Conservation (phyloP, 2,797 vertebrate species). For the Rhinella marina region DNA sequence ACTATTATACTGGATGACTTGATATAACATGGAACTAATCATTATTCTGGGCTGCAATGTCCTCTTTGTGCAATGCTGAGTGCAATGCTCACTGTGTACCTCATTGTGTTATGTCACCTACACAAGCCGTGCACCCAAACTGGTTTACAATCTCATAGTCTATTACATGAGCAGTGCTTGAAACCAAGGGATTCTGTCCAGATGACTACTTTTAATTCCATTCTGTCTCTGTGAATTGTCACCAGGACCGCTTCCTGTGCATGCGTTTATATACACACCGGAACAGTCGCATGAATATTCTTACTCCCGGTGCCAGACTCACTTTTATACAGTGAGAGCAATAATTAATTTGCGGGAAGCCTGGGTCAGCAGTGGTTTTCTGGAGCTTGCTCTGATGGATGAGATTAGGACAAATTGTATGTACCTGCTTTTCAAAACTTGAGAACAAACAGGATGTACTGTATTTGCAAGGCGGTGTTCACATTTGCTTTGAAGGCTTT, state of each 20-base stretch:
- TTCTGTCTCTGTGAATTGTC: slow-evolving; percentile 43
- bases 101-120: too few relatives aligned
- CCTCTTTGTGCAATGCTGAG: too few relatives aligned
- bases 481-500: too few relatives aligned
- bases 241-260: slow-evolving; percentile 45
- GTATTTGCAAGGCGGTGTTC: too few relatives aligned
- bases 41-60: too few relatives aligned
- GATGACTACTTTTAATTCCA: slow-evolving; percentile 33
- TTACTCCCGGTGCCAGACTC: slow-evolving; percentile 28
- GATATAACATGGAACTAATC: too few relatives aligned
- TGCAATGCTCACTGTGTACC: too few relatives aligned
- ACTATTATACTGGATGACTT: too few relatives aligned
- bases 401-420: background rate
- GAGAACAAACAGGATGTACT: too few relatives aligned
- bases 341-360: background rate
- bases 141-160: background rate
- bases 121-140: background rate
- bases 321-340: background rate
- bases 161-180: background rate
- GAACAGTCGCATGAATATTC: slow-evolving; percentile 36
- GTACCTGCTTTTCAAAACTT: background rate
- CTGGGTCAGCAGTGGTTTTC: background rate
- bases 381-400: background rate
- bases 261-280: slow-evolving; percentile 48
- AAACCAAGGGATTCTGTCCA: slow-evolving; percentile 24